Base-by-base conservation (phyloP, 2,888 invertebrate genomes). In the Neria commutata region DNA sequence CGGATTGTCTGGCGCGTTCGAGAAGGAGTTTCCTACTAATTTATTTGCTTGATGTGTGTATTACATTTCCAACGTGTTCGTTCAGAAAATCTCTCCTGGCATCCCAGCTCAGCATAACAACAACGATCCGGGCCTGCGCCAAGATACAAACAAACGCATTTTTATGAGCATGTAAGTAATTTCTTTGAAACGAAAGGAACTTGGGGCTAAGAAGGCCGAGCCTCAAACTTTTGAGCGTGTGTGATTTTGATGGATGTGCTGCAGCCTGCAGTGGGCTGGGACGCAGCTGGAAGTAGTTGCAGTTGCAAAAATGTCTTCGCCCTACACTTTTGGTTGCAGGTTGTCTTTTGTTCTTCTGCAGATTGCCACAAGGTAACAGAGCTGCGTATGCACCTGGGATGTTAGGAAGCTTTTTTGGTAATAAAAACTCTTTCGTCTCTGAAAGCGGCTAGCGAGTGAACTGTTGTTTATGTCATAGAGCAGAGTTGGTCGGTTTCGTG, bases 1-100 rank as follows among this genome's bases (percentile, higher is more conserved):
- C 76, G 78, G 75, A 78, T 78, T 77, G 76, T 72, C 70, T 68
- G 73, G 74, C 75, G 76, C 72, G 75, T 68, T 73, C 69, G 37
- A n/a, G 68, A 73, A 77, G 72, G 77, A 72, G 76, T 75, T 74
- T 69, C 69, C 73, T 69, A 72, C 73, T 73, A 70, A 75, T 76
- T 75, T 76, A 75, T 76, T 77, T 72, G 69, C 67, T 67, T 73
- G 74, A 72, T 71, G 75, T 75, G 68, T 75, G 69, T 72, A 72
- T 74, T 73, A 68, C 68, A 45, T 26, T 54, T n/a, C 26, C 23
- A 42, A 24, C 10, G 34, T 34, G 10, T 47, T 24, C 25, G 14
- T 5, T n/a, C 25, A 2, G 47, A 24, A 21, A 19, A 33, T 29
- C 16, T 49, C 19, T 26, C 33, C 37, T 67, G 63, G 65, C 62